A percentile compares a stretch with the other conserved stretches of the same genome.
These are phyloP conservation scores for Littorina saxatilis DNA, from an alignment of 1,140 invertebrate genomes.

Conservation along the genomic window DNA sequence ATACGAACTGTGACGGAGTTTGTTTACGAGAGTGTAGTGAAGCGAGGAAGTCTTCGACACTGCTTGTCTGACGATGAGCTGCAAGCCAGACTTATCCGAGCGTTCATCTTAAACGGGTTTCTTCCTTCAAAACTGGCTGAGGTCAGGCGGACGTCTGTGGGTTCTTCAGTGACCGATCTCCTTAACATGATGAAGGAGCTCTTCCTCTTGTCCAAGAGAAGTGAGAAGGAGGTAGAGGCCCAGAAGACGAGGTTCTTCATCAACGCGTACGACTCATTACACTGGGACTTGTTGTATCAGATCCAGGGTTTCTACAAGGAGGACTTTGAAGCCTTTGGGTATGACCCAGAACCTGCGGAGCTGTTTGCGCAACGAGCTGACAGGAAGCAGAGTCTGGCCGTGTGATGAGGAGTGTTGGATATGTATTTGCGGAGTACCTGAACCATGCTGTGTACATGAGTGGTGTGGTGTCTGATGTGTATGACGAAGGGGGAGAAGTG, in stretches of 20 bases:
- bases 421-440: not conserved
- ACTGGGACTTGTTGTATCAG: not conserved
- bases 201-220: slow-evolving; percentile 16
- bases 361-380: slow-evolving; percentile 18
- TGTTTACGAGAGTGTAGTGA: slow-evolving; percentile 18
- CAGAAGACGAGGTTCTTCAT: not conserved
- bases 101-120: slow-evolving; percentile 37
- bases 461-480: too few relatives aligned
- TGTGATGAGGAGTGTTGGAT: not conserved
- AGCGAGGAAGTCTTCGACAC: not conserved
- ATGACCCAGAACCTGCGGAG: slow-evolving; percentile 35
- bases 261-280: slow-evolving; percentile 25
- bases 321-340: slow-evolving; percentile 38
- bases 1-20: slow-evolving; percentile 34
- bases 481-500: not conserved
- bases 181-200: slow-evolving; percentile 5
- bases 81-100: slow-evolving; percentile 17
- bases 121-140: slow-evolving; percentile 4
- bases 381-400: not conserved
- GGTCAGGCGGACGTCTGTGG: too few relatives aligned
- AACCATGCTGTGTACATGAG: too few relatives aligned
- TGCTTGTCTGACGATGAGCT: slow-evolving; percentile 29
- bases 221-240: not conserved
- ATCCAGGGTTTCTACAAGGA: slow-evolving; percentile 13
- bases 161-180: not conserved